These are phyloP conservation scores for Nycteola revayana DNA, from an alignment of 2,888 invertebrate species.

Conservation along the genomic window DNA sequence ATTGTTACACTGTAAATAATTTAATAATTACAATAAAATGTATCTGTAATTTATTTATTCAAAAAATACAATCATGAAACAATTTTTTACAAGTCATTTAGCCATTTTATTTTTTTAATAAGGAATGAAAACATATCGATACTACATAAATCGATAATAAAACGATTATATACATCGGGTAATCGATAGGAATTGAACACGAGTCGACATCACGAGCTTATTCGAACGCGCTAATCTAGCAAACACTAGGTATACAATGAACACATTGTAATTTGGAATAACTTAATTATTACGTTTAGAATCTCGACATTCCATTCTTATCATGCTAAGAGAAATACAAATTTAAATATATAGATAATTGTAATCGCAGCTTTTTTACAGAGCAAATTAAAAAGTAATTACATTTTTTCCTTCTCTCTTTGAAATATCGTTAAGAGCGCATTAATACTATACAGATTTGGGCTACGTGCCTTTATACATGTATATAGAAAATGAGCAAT, in stretches of 20 bases:
- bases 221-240: constrained; percentile 59
- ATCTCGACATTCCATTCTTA: too few relatives aligned
- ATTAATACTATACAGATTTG: too few relatives aligned
- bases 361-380: too few relatives aligned
- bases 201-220: constrained; percentile 48
- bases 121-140: constrained; percentile 34
- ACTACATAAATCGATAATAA: constrained; percentile 38
- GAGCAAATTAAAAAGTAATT: too few relatives aligned
- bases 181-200: constrained; percentile 55
- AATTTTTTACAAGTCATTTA: constrained; percentile 11
- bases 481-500: too few relatives aligned
- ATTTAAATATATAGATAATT: too few relatives aligned
- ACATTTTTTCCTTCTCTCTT: too few relatives aligned
- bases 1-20: constrained; percentile 53
- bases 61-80: constrained; percentile 24
- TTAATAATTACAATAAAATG: constrained; percentile 38
- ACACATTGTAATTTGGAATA: constrained; percentile 64
- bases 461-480: too few relatives aligned
- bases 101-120: too few relatives aligned
- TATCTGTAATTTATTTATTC: constrained; percentile 22
- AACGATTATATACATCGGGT: constrained; percentile 45
- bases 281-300: constrained; percentile 27
- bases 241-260: constrained; percentile 70
- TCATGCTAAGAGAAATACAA: too few relatives aligned
- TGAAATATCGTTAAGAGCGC: too few relatives aligned